Percentiles rank a stretch among this genome's conserved stretches.
Evolutionary conservation across 2,888 invertebrate species (phyloP).

Genomic region (Zygothrica quintamaculata): DNA sequence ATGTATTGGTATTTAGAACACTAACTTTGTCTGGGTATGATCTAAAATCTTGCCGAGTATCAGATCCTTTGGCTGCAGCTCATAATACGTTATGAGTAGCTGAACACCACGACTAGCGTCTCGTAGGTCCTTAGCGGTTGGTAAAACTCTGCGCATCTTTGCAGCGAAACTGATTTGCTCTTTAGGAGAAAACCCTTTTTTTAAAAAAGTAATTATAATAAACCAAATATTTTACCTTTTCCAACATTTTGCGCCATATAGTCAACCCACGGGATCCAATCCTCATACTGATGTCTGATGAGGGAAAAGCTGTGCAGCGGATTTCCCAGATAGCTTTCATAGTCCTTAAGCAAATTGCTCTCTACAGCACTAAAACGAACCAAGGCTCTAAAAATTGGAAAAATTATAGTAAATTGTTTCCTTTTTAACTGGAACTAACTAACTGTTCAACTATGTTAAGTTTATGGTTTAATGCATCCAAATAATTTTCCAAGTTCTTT

Average conservation of each 20-base stretch:
- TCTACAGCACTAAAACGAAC: constrained; percentile 5
- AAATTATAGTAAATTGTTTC: not conserved
- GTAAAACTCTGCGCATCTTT: constrained; percentile 22
- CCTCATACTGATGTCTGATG: constrained; percentile 25
- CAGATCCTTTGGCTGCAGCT: constrained; percentile 26
- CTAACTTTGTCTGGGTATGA: too few relatives aligned
- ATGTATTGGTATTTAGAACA: too few relatives aligned
- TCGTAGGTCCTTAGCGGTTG: constrained; percentile 32
- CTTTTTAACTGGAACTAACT: not conserved
- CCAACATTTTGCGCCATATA: constrained; percentile 11
- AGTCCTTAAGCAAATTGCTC: constrained; percentile 12
- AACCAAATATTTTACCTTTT: too few relatives aligned
- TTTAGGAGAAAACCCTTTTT: not conserved
- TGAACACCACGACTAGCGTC: constrained; percentile 36
- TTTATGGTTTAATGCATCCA: constrained; percentile 26
- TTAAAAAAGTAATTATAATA: too few relatives aligned
- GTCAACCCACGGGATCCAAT: constrained; percentile 33
- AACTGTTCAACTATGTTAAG: constrained; percentile 31
- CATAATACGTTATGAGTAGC: constrained; percentile 22
- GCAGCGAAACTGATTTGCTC: constrained; percentile 12
- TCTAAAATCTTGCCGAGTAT: constrained; percentile 34
- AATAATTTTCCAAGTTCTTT: constrained; percentile 33
- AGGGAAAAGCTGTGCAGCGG: constrained; percentile 37
- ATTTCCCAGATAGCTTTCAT: constrained; percentile 39
- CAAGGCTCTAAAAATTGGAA: constrained; percentile 19